Conservation (phyloP, 2,888 invertebrate genomes). For the Abscondita cerata region DNA sequence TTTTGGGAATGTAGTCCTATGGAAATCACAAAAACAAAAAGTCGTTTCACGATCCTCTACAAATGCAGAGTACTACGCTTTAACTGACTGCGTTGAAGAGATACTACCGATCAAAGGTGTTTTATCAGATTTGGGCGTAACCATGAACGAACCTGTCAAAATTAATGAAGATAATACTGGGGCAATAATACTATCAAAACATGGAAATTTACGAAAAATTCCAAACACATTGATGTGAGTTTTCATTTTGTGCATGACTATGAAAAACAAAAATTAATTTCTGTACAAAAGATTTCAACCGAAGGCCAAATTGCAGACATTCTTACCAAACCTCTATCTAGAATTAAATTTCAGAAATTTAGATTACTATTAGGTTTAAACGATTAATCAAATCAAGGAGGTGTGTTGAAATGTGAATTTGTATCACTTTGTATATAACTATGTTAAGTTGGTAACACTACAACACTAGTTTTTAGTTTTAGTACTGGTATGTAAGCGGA, state of each 20-base stretch:
- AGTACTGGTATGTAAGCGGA: no score
- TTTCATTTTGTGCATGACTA: slow-evolving; percentile 15
- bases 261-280: background rate
- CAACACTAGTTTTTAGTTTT: no score
- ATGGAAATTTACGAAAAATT: slow-evolving; percentile 19
- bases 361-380: background rate
- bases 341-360: background rate
- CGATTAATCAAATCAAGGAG: no score
- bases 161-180: slow-evolving; percentile 24
- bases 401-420: no score
- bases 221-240: slow-evolving; percentile 18
- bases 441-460: no score
- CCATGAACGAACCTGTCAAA: slow-evolving; percentile 6
- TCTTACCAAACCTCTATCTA: background rate
- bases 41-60: slow-evolving; percentile 27
- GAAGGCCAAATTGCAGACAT: background rate
- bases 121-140: slow-evolving; percentile 7
- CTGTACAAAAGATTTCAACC: slow-evolving; percentile 1
- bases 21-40: slow-evolving; percentile 29
- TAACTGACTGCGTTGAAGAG: slow-evolving; percentile 20
- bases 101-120: slow-evolving; percentile 10
- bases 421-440: no score
- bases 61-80: slow-evolving; percentile 27
- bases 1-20: slow-evolving; percentile 19
- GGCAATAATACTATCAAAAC: slow-evolving; percentile 17